Conservation (phyloP, 1,140 invertebrate species). For the Pseudomyrmex dendroicus region DNA sequence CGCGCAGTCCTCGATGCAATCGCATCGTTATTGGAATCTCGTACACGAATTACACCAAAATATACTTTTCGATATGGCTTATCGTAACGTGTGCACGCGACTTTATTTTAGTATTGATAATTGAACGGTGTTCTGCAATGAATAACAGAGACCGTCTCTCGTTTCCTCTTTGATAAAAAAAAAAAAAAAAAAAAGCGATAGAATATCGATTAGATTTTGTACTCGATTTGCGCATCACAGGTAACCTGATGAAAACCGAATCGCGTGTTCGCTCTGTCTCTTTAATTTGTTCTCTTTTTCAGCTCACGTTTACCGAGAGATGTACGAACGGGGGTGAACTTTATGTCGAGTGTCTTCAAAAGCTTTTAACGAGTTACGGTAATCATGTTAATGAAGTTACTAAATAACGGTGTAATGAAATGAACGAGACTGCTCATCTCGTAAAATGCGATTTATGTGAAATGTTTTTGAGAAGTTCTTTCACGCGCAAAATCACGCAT, state of each 20-base stretch:
- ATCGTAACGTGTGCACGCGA: constrained; percentile 18
- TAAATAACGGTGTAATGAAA: constrained; percentile 2
- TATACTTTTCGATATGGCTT: constrained; percentile 38
- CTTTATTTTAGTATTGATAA: constrained; percentile 58
- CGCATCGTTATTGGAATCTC: constrained; percentile 53
- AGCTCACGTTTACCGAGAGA: not conserved
- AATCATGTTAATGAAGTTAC: constrained; percentile 69
- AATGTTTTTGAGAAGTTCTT: not conserved
- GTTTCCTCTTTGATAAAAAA: constrained; percentile 19
- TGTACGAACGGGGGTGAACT: constrained; percentile 32
- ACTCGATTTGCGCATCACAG: constrained; percentile 69
- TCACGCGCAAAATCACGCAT: not conserved
- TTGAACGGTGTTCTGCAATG: constrained; percentile 19
- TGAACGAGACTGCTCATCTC: not conserved
- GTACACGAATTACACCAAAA: constrained; percentile 44
- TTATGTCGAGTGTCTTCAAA: constrained; percentile 56
- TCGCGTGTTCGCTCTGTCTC: constrained; percentile 29
- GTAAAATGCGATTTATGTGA: not conserved
- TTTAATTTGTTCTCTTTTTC: constrained; percentile 33
- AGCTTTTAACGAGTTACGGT: constrained; percentile 33
- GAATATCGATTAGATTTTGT: constrained; percentile 74
- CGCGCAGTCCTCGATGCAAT: constrained; percentile 40
- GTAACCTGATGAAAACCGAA: constrained; percentile 66
- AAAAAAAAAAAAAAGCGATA: constrained; percentile 41
- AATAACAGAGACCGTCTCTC: constrained; percentile 43